Conservation (phyloP, 2,888 invertebrate genomes). For the Drosophila kokeensis region DNA sequence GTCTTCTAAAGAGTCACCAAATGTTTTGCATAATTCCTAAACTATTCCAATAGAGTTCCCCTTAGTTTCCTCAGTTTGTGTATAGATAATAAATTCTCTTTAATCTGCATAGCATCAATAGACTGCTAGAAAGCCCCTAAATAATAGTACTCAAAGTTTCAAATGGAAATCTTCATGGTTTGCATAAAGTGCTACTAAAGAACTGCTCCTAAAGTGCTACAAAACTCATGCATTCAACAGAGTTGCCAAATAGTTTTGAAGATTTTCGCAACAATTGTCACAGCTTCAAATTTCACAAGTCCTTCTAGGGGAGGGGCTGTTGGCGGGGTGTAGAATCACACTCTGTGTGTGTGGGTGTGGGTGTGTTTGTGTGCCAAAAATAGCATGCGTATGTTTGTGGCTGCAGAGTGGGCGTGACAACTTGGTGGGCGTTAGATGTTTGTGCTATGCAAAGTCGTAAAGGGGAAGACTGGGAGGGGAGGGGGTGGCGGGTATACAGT, state of each 20-base stretch:
- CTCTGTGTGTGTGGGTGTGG: not conserved
- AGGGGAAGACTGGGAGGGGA: not conserved
- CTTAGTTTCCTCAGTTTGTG: not conserved
- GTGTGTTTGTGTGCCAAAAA: slow-evolving; percentile 33
- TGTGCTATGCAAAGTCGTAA: slow-evolving; percentile 18
- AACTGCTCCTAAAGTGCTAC: not conserved
- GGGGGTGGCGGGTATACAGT: not conserved
- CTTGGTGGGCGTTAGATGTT: slow-evolving; percentile 10
- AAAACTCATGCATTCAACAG: not conserved
- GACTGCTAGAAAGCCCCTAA: not conserved
- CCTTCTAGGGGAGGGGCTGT: not conserved
- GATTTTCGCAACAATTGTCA: slow-evolving; percentile 1
- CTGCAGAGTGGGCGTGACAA: slow-evolving; percentile 18
- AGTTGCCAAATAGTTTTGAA: slow-evolving; percentile 1
- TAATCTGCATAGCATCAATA: too few relatives aligned
- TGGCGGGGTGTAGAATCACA: not conserved
- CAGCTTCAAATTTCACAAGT: not conserved
- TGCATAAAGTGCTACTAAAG: not conserved
- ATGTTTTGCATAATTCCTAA: not conserved
- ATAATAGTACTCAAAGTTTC: not conserved
- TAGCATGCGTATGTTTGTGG: slow-evolving; percentile 39
- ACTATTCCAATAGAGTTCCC: not conserved
- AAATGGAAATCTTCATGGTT: not conserved
- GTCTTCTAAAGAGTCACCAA: not conserved
- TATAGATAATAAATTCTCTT: too few relatives aligned